Base-by-base conservation (phyloP, 64 coral and sea anemone genomes). In the Stylophora pistillata region DNA sequence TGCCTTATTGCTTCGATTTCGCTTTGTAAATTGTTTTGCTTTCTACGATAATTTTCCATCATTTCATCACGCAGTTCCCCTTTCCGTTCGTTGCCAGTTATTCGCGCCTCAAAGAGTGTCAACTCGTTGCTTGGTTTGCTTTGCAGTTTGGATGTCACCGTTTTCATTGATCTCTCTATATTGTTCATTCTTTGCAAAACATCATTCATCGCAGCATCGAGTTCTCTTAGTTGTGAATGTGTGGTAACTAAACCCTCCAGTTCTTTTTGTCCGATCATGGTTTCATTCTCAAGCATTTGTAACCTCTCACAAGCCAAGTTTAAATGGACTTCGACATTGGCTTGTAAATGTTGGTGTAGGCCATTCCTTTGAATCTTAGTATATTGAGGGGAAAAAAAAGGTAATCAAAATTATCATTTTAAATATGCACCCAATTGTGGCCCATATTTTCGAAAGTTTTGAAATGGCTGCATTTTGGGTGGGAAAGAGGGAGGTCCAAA, bases 291-390 rank as follows among this genome's bases (percentile, higher is more conserved):
- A 31, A 47, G 31, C 11, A 21, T 15, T 75, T 52, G 73, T 15
- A 75, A 18, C 18, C 52, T 75, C 52, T 17, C 16, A 53, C 37
- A 75, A 41, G 73, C 73, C 6, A 75, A 18, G 16, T 75, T 75
- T 47, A 75, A 75, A 18, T 75, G 73, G 2, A 15, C 33, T 52
- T 75, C 73, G 3, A 75, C 20, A 20, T 11, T 52, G 32, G 52
- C 31, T 75, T 75, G 73, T 53, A 75, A 75, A 75, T 75, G 73
- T 75, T 34, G 73, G 3, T 53, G 32, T 16, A 75, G 73, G 5
- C 30, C 3, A 20, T 75, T 75, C 33, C 73, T 41, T 16, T 31
- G 73, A 75, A 75, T 18, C 73, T 75, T 18, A 2, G 58, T 59
- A 10, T 59, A 15, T 15, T 15, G 17, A 59, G 12, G 17, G 10